Evolutionary conservation across 2,797 vertebrate species (phyloP), one percentile per base, ranked within the genome.

Genomic region (Xyrichtys novacula): DNA sequence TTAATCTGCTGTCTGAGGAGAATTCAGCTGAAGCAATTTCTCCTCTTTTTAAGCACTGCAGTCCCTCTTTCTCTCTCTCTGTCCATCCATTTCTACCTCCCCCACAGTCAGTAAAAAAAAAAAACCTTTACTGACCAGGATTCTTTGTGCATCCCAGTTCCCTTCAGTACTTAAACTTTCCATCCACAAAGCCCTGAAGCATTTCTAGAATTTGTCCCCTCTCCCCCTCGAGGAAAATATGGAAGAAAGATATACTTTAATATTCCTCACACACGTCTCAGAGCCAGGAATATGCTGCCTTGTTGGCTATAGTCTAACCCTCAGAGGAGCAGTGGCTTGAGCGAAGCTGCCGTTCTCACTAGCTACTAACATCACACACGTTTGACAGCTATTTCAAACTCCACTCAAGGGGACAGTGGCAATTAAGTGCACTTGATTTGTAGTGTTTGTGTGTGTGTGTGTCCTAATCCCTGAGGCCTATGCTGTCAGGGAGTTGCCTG

Each of bases 401-500:
- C 61, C 28, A 43, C 68, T 62, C 60, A 16, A 40, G 72, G 68
- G 65, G 42, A 72, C 42, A 63, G 60, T 57, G 20, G 46, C 48
- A 72, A 25, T 76, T 75, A 58, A 67, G 26, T 76, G 60, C 67
- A 50, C 48, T 26, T 23, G 17, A n/a, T 61, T 63, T 62, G 49
- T 61, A 7, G 47, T 53, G 50, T 47, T 17, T 53, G 15, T 43
- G 20, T 49, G 23, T 28, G 31, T 75, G 60, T 61, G 68, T 53
- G 59, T 62, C 69, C 66, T 75, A 75, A 84, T 78, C 60, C 80
- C 72, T 11, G 9, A 70, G 87, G 87, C 77, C 68, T 71, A 68
- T 38, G 52, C 79, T 86, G 85, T 89, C 87, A 79, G 71, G 71
- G 74, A 77, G 71, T 48, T 71, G 78, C 8, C 77, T 54, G 54